Percentiles rank a stretch among this genome's conserved stretches.
Evolutionary conservation across 2,797 vertebrate genomes (phyloP).

Genomic region (Syngnathus rostellatus): DNA sequence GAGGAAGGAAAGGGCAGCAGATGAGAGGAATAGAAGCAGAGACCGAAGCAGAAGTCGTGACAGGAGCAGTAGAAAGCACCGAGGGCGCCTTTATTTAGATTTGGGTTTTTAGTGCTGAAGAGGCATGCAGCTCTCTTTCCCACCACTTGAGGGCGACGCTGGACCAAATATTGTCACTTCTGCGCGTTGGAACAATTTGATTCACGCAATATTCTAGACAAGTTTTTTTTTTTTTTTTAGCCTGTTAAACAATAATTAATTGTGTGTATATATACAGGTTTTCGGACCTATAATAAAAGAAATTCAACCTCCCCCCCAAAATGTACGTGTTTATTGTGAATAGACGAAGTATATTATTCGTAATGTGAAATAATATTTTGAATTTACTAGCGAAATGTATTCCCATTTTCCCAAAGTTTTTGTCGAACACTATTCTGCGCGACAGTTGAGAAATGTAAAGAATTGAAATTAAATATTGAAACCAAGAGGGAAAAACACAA

Average conservation of each 20-base stretch:
- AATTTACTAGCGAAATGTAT: too few species aligned
- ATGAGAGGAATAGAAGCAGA: slow-evolving; percentile 37
- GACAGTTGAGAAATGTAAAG: not conserved
- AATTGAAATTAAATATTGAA: not conserved
- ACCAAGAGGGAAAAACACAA: not conserved
- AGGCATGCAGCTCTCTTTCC: slow-evolving; percentile 10
- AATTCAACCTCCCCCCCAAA: not conserved
- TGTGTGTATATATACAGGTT: not conserved
- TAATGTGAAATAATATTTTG: not conserved
- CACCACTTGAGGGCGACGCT: slow-evolving; percentile 63
- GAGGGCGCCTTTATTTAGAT: slow-evolving; percentile 7
- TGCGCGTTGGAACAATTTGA: not conserved
- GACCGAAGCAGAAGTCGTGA: slow-evolving; percentile 45
- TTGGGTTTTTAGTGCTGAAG: not conserved
- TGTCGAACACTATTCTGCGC: not conserved
- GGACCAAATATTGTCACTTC: slow-evolving; percentile 30
- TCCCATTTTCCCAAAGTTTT: not conserved
- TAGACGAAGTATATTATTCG: not conserved
- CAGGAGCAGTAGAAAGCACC: slow-evolving; percentile 32
- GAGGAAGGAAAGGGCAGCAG: slow-evolving; percentile 33
- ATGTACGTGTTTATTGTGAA: too few species aligned
- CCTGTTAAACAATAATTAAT: not conserved
- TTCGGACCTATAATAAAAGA: not conserved
- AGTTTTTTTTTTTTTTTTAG: slow-evolving; percentile 6
- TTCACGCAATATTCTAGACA: slow-evolving; percentile 18